Conservation (phyloP, 1,140 invertebrate genomes). For the Caenorhabditis brenneri region DNA sequence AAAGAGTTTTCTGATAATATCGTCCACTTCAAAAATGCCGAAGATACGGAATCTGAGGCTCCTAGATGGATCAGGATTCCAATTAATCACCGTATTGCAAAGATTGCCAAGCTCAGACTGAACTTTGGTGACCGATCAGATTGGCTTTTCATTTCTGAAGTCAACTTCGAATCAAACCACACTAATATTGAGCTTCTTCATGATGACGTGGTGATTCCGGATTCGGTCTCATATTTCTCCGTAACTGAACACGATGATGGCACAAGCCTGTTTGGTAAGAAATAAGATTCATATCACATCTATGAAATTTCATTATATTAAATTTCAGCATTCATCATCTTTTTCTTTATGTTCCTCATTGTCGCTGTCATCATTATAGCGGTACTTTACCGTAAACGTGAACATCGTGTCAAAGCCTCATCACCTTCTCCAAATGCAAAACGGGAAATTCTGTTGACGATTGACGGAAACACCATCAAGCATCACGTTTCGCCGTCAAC, state of each 20-base stretch:
- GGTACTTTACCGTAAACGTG: conserved; percentile 41
- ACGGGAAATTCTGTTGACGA: conserved; percentile 52
- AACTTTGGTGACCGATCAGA: conserved; percentile 79
- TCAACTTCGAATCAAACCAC: conserved; percentile 73
- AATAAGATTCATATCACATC: background rate
- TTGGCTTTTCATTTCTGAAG: conserved; percentile 89
- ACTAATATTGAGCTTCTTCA: conserved; percentile 34
- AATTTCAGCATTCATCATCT: conserved; percentile 38
- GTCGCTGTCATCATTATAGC: conserved; percentile 1
- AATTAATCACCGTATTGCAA: conserved; percentile 82
- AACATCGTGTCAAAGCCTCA: conserved; percentile 49
- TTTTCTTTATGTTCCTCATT: conserved; percentile 31
- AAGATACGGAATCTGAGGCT: conserved; percentile 82
- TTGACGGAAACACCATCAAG: conserved; percentile 51
- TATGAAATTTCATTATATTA: background rate
- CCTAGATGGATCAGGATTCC: conserved; percentile 84
- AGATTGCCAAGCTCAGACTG: conserved; percentile 73
- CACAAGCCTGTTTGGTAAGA: conserved; percentile 11
- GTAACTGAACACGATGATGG: conserved; percentile 46
- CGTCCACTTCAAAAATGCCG: conserved; percentile 79
- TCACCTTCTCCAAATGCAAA: conserved; percentile 50
- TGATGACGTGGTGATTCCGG: conserved; percentile 24
- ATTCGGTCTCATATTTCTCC: conserved; percentile 49
- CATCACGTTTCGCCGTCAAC: conserved; percentile 53
- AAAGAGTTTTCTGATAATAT: conserved; percentile 78